phyloP scores from a whole-genome alignment of 2,797 vertebrate genomes.

The Hylomyscus alleni region DNA sequence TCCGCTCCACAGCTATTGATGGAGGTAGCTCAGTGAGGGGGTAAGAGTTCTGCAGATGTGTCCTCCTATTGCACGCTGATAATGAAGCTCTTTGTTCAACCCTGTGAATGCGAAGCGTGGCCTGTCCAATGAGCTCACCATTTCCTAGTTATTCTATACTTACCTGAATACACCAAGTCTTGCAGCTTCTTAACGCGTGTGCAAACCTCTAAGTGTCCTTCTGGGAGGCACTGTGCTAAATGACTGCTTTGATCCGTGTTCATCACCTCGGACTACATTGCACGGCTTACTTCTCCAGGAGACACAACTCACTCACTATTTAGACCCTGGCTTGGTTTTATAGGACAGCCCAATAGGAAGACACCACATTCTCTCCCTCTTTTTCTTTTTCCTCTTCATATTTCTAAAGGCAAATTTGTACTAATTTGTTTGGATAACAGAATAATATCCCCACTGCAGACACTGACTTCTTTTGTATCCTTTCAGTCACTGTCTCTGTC shows the following conservation, averaged over 20 bases:
- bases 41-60: conserved; percentile 85
- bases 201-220: conserved; percentile 87
- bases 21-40: conserved; percentile 85
- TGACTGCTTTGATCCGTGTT: conserved; percentile 87
- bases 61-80: conserved; percentile 83
- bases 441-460: conserved; percentile 86
- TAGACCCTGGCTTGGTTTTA: conserved; percentile 89
- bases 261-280: conserved; percentile 88
- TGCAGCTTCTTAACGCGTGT: conserved; percentile 89
- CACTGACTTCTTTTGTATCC: conserved; percentile 86
- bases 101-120: conserved; percentile 85
- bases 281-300: conserved; percentile 87
- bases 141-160: conserved; percentile 90
- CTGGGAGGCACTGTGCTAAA: conserved; percentile 88
- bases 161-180: conserved; percentile 90
- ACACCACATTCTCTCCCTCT: conserved; percentile 70
- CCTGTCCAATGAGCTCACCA: conserved; percentile 89
- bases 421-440: conserved; percentile 88
- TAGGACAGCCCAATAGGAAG: conserved; percentile 86
- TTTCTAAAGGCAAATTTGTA: conserved; percentile 89
- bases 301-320: conserved; percentile 88
- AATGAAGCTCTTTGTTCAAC: conserved; percentile 89
- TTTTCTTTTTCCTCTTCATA: conserved; percentile 76
- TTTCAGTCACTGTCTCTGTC: conserved; percentile 81
- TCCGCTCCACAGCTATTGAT: conserved; percentile 80